phyloP scores from a whole-genome alignment of 2,888 invertebrate genomes.

The Chironomus riparius region DNA sequence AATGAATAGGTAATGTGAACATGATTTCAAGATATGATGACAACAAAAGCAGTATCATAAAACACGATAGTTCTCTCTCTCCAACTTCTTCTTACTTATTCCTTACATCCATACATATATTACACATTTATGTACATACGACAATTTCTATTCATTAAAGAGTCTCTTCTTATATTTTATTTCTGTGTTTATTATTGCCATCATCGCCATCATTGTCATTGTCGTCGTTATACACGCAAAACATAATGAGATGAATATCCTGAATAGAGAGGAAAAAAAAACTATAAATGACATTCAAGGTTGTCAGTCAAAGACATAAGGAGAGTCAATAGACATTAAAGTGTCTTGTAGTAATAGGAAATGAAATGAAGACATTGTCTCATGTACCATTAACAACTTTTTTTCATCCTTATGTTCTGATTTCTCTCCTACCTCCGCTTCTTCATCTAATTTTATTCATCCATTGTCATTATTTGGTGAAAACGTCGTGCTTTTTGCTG shows the following conservation, averaged over 20 bases:
- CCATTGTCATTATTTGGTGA: neutral
- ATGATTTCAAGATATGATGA: conserved; percentile 12
- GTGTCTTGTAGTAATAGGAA: neutral
- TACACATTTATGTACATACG: neutral
- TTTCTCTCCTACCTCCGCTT: neutral
- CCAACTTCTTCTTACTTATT: neutral
- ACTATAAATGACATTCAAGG: conserved; percentile 10
- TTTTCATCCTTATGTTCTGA: neutral
- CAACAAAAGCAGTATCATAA: conserved; percentile 16
- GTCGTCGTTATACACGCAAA: neutral
- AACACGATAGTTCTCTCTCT: neutral
- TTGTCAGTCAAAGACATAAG: conserved; percentile 11
- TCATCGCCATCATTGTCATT: neutral
- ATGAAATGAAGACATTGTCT: neutral
- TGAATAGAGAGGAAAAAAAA: neutral
- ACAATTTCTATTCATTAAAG: conserved; percentile 6
- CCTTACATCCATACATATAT: neutral
- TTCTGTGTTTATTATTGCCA: neutral
- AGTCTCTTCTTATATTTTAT: neutral
- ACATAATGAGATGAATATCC: conserved; percentile 13
- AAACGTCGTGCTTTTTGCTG: neutral
- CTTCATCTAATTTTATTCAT: neutral
- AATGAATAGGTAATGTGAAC: conserved; percentile 24
- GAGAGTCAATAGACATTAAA: neutral
- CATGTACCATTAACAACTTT: neutral